Evolutionary conservation across 64 coral and sea anemone genomes (phyloP), one percentile per base, ranked within the genome.

Genomic region (Cladopsammia gracilis): DNA sequence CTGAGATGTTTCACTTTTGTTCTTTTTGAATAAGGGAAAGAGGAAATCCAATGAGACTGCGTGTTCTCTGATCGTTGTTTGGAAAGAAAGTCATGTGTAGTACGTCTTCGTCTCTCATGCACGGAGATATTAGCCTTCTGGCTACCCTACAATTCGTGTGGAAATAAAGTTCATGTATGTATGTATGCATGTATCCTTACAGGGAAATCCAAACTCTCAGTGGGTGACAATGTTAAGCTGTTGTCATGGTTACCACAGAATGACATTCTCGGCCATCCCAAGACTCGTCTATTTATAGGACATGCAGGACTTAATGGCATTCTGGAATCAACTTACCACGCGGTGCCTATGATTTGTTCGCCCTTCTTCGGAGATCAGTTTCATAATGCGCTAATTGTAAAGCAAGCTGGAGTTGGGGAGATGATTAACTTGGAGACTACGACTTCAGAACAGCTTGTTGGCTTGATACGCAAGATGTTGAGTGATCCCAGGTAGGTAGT

Each of bases 241-340:
- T 46, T 86, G n/a, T 16, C 70, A 50, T 92, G 90, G 90, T 5
- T 92, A 65, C 90, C 90, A 44, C 90, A 92, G 71, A 92, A 92
- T 61, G 90, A 92, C 58, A 76, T 92, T 51, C 72, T 93, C 3
- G 91, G 83, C 25, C 82, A 93, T 46, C 24, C 44, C 3, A 87
- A 93, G 60, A 87, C 90, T 1, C 82, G 71, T 5, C 56, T 92
- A 48, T 92, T 92, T 77, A 86, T 92, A 20, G 62, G 53, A 23
- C 90, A 92, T 20, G 90, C 80, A 24, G 90, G 90, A 48, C 19
- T 83, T 19, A 92, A 92, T 57, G 81, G 90, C 2, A 11, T 92
- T 4, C 20, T 60, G 0, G 90, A 92, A 57, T 78, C 90, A 6
- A 62, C 71, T 2, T 92, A 86, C 62, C 90, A 92, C 44, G 82